Conservation (phyloP, 2,888 invertebrate genomes). For the Thecophora atra region DNA sequence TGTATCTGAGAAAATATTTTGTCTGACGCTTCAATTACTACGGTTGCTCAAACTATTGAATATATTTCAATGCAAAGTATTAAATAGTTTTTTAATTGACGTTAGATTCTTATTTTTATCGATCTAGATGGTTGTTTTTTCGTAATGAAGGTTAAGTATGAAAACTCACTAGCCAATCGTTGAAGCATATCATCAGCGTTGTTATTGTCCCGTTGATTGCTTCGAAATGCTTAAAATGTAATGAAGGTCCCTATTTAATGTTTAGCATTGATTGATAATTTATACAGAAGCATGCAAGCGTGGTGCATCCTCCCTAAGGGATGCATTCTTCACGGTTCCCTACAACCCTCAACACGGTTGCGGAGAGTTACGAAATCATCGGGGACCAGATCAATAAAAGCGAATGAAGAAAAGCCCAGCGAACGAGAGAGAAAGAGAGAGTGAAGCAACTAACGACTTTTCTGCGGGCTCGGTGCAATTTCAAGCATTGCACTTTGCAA, state of each 20-base stretch:
- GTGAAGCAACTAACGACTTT: not conserved
- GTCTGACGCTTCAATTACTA: too few species aligned
- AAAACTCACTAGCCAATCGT: too few species aligned
- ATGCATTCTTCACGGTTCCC: not conserved
- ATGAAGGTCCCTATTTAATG: not conserved
- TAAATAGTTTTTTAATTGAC: too few species aligned
- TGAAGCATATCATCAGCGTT: too few species aligned
- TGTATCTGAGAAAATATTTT: too few species aligned
- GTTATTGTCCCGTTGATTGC: not conserved
- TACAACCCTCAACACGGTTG: not conserved
- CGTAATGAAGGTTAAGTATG: too few species aligned
- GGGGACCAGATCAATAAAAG: not conserved
- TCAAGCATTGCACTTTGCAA: not conserved
- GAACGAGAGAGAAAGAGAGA: not conserved
- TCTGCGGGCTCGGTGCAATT: not conserved
- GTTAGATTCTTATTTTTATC: too few species aligned
- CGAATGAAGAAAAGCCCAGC: not conserved
- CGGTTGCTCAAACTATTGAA: too few species aligned
- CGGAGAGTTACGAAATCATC: not conserved
- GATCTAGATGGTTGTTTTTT: too few species aligned
- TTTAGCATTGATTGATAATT: conserved; percentile 12
- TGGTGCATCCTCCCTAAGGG: too few species aligned
- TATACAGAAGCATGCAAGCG: conserved; percentile 13
- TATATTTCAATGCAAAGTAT: too few species aligned
- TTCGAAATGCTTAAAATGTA: not conserved